phyloP scores from a whole-genome alignment of 1,140 invertebrate genomes.

The Zaprionus tsacasi region DNA sequence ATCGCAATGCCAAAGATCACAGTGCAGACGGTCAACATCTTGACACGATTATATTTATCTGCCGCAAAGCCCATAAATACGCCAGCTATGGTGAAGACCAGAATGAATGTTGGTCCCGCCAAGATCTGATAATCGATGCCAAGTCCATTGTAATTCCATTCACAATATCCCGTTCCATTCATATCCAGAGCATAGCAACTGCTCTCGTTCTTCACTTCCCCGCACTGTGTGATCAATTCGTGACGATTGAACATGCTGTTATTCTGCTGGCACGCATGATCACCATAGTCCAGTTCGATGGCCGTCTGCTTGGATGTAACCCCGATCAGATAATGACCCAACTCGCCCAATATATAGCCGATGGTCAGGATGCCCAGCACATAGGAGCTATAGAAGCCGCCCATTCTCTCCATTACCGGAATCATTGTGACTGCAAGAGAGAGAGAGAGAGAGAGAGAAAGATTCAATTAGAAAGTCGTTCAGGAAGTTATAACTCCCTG shows the following conservation, averaged over 20 bases:
- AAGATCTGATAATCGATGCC: constrained; percentile 96
- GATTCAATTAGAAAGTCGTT: neutral
- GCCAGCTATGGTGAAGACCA: constrained; percentile 94
- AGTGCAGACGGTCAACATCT: constrained; percentile 90
- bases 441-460: neutral
- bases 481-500: neutral
- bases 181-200: constrained; percentile 88
- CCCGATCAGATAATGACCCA: constrained; percentile 95
- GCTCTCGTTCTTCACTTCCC: constrained; percentile 74
- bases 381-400: constrained; percentile 90
- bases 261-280: constrained; percentile 93
- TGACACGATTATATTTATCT: constrained; percentile 91
- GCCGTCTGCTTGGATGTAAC: constrained; percentile 94
- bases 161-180: constrained; percentile 91
- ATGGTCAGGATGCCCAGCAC: constrained; percentile 91
- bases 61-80: constrained; percentile 93
- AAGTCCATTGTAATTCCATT: constrained; percentile 96
- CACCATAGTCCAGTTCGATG: constrained; percentile 93
- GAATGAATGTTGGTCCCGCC: constrained; percentile 95
- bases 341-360: constrained; percentile 92
- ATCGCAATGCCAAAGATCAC: constrained; percentile 93
- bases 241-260: constrained; percentile 85
- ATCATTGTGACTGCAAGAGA: constrained; percentile 59
- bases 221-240: constrained; percentile 88
- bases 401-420: constrained; percentile 86